A percentile compares a stretch with the other conserved stretches of the same genome.
phyloP scores from a whole-genome alignment of 2,797 vertebrate genomes.

The Pantherophis alleghaniensis region DNA sequence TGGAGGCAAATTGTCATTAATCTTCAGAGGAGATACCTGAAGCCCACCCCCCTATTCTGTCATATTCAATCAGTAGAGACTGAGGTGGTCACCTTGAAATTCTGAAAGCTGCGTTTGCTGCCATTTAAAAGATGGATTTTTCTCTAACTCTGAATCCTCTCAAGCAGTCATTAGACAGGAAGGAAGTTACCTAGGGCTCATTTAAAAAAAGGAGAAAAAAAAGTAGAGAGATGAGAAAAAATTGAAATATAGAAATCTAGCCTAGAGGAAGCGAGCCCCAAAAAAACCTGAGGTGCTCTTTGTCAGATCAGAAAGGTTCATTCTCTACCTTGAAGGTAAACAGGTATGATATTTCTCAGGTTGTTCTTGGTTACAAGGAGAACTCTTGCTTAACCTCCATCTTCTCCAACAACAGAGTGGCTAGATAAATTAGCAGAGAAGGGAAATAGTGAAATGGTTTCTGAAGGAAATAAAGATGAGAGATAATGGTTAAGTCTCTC shows the following conservation, averaged over 20 bases:
- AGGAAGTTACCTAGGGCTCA: constrained; percentile 57
- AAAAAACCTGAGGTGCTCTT: constrained; percentile 52
- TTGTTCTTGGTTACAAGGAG: constrained; percentile 49
- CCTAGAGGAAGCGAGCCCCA: constrained; percentile 58
- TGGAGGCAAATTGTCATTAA: not conserved
- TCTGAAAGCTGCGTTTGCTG: constrained; percentile 60
- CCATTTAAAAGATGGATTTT: constrained; percentile 71
- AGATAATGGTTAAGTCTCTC: constrained; percentile 8
- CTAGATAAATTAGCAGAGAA: constrained; percentile 28
- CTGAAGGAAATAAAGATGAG: constrained; percentile 16
- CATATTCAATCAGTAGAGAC: constrained; percentile 67
- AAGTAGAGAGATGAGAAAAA: constrained; percentile 6
- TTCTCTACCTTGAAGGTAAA: constrained; percentile 42
- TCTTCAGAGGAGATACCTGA: not conserved
- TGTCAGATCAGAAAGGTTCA: constrained; percentile 56
- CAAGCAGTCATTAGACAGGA: constrained; percentile 65
- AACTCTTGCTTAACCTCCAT: constrained; percentile 48
- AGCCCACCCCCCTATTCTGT: constrained; percentile 34
- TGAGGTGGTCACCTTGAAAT: constrained; percentile 69
- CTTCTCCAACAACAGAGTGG: constrained; percentile 41
- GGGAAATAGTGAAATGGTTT: constrained; percentile 15
- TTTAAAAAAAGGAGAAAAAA: accelerated
- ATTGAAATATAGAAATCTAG: constrained; percentile 60
- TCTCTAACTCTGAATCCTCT: constrained; percentile 69
- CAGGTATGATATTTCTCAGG: constrained; percentile 29